Evolutionary conservation across 2,888 invertebrate genomes (phyloP).

Genomic region (Mechanitis mazaeus): DNA sequence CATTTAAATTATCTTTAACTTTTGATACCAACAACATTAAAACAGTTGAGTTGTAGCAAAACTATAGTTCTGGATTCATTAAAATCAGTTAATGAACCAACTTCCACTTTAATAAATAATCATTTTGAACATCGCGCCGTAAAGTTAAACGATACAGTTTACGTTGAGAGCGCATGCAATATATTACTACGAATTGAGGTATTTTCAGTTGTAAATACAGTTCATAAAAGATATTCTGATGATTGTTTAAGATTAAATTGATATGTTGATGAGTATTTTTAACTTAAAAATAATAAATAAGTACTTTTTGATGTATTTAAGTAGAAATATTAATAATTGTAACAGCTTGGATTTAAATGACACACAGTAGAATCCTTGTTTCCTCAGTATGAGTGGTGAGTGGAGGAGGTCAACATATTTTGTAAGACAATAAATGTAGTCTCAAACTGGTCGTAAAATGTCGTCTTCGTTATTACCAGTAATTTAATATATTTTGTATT

Average conservation of each 20-base stretch:
- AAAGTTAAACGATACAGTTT: conserved; percentile 29
- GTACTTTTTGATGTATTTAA: no score
- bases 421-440: background rate
- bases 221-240: no score
- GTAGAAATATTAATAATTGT: background rate
- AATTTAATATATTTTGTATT: conserved; percentile 18
- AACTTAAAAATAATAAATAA: background rate
- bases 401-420: background rate
- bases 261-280: no score
- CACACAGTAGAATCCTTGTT: no score
- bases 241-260: no score
- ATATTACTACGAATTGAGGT: conserved; percentile 10
- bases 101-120: conserved; percentile 28
- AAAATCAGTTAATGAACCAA: conserved; percentile 18
- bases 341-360: no score
- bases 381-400: no score
- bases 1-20: no score
- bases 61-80: conserved; percentile 18
- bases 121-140: conserved; percentile 22
- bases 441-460: background rate
- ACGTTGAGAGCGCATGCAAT: conserved; percentile 23
- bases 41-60: no score
- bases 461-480: no score
- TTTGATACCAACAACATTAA: no score
- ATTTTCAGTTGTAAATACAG: conserved; percentile 5